phyloP scores from a whole-genome alignment of 2,797 vertebrate species.

The Novumbra hubbsi region DNA sequence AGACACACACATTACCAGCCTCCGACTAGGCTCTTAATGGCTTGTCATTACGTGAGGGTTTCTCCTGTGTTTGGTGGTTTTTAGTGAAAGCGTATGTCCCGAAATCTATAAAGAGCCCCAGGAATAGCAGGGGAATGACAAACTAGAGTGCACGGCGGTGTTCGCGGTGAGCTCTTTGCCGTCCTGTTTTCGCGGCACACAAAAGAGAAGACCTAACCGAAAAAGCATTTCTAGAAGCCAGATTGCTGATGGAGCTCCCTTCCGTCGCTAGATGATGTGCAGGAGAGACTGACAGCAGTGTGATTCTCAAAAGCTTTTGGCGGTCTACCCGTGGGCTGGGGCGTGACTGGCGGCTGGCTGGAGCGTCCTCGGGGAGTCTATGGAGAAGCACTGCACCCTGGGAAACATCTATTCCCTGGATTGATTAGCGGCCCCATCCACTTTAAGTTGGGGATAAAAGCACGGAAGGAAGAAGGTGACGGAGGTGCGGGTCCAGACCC shows the following conservation, averaged over 20 bases:
- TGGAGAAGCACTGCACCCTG: constrained; percentile 28
- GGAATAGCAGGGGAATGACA: constrained; percentile 43
- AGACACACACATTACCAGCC: constrained; percentile 24
- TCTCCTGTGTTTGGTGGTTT: constrained; percentile 41
- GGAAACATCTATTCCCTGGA: constrained; percentile 44
- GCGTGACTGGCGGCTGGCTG: constrained; percentile 10
- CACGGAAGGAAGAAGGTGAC: background rate
- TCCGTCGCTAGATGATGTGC: constrained; percentile 29
- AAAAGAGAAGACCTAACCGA: constrained; percentile 46
- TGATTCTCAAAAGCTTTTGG: background rate
- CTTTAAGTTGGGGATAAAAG: constrained; percentile 34
- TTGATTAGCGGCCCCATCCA: constrained; percentile 52
- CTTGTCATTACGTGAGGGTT: constrained; percentile 44
- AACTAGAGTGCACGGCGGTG: constrained; percentile 28
- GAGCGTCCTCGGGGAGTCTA: constrained; percentile 33
- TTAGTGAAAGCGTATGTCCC: constrained; percentile 41
- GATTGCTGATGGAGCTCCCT: constrained; percentile 48
- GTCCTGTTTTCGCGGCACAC: constrained; percentile 62
- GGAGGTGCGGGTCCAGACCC: background rate
- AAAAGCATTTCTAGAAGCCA: constrained; percentile 58
- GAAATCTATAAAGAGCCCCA: constrained; percentile 44
- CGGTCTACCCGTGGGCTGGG: constrained; percentile 16
- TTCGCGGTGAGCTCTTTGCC: constrained; percentile 52
- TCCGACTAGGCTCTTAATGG: constrained; percentile 27
- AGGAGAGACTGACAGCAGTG: background rate